Base-by-base conservation (phyloP, 2,888 invertebrate genomes). In the Sepiola atlantica region DNA sequence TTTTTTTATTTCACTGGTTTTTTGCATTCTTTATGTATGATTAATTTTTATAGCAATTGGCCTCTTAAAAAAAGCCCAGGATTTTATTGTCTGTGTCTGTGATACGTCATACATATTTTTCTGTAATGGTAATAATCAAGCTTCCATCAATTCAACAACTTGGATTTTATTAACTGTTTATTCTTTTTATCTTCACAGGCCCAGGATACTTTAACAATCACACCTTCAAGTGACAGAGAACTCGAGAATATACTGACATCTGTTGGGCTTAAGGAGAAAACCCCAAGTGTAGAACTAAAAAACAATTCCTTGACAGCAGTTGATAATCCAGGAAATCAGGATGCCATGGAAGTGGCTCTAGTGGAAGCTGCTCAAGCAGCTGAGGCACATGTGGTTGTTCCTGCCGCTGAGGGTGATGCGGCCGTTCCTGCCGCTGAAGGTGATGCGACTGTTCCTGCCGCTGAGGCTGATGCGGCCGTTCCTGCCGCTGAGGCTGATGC, bases 241-340 rank as follows among this genome's bases (percentile, higher is more conserved):
- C 54, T 16, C 16, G 92, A 45, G 55, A 92, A 45, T 14, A 55
- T 92, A n/a, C 54, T 92, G 20, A 92, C 92, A 54, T 92, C 92
- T 35, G 92, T 92, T 54, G 92, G 92, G 6, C 54, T 92, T 20
- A 92, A 92, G 20, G 92, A 55, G 92, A 92, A 92, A 55, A 92
- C 54, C 6, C 92, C 92, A 12, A 77, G n/a, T 77, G n/a, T 1
- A 12, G 77, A 77, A 77, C 3, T 2, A 77, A 77, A 77, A n/a
- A 32, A 21, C 77, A 77, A n/a, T 77, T n/a, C 77, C 16, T 77
- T 14, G 16, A 77, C n/a, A n/a, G 14, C 77, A n/a, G 12, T n/a
- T n/a, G 77, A 77, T 1, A n/a, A 18, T 77, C 77, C 14, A n/a
- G 77, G 77, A 77, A 77, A 77, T 77, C n/a, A 77, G n/a, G 77